Percentiles rank a stretch among this genome's conserved stretches.
These are phyloP conservation scores for Rhineura floridana DNA, from an alignment of 2,113 vertebrate genomes.

Conservation along the genomic window DNA sequence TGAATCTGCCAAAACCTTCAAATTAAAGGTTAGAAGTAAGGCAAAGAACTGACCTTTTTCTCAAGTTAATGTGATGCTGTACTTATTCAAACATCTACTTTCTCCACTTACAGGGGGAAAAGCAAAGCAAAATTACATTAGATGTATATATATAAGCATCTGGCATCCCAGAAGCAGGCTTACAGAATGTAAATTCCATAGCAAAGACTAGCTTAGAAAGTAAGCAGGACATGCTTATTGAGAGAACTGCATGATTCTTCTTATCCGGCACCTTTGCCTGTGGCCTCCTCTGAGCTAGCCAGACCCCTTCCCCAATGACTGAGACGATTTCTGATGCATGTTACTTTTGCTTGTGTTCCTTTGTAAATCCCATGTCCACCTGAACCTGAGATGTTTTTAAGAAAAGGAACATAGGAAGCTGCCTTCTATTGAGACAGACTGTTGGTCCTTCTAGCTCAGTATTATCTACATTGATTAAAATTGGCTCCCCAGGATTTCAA, in stretches of 20 bases:
- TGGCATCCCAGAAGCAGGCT: not conserved
- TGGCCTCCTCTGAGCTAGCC: not conserved
- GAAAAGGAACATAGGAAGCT: too few relatives aligned
- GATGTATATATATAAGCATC: not conserved
- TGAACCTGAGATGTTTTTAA: too few relatives aligned
- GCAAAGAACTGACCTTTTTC: not conserved
- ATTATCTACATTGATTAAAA: too few relatives aligned
- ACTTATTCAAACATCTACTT: not conserved
- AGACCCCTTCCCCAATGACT: not conserved
- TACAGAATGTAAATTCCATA: conserved; percentile 4
- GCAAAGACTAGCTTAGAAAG: not conserved
- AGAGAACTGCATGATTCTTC: not conserved
- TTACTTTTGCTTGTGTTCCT: too few relatives aligned
- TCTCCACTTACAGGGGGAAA: not conserved
- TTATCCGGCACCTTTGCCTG: not conserved
- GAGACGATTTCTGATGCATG: too few relatives aligned
- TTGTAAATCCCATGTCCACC: too few relatives aligned
- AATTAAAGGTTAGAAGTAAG: conserved; percentile 23
- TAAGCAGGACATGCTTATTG: not conserved
- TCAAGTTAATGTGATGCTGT: conserved; percentile 1
- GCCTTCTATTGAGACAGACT: too few relatives aligned
- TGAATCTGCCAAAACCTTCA: not conserved
- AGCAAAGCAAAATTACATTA: not conserved
- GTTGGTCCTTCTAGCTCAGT: too few relatives aligned
- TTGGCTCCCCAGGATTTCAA: too few relatives aligned